Evolutionary conservation across 2,888 invertebrate genomes (phyloP).

Genomic region (Latheticus oryzae): DNA sequence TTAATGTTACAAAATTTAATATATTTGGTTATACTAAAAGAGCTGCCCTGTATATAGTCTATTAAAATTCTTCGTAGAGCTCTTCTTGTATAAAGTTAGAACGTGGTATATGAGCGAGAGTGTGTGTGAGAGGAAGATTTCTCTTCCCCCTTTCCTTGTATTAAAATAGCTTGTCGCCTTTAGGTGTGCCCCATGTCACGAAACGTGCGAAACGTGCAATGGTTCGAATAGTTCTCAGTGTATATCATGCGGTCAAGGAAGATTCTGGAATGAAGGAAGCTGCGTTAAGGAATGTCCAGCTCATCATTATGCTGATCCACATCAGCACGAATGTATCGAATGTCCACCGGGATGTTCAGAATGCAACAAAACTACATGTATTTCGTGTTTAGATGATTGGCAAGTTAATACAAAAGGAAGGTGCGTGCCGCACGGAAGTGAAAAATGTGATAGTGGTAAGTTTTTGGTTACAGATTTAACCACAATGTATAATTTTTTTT

Average conservation of each 20-base stretch:
- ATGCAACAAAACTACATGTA: conserved; percentile 80
- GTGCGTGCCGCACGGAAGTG: conserved; percentile 78
- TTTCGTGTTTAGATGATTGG: conserved; percentile 80
- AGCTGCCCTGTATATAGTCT: too few species aligned
- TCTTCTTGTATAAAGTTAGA: conserved; percentile 9
- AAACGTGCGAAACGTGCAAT: conserved; percentile 83
- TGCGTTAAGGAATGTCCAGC: conserved; percentile 80
- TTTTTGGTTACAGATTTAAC: too few species aligned
- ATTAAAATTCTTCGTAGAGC: not conserved
- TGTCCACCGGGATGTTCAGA: conserved; percentile 84
- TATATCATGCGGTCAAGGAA: conserved; percentile 81
- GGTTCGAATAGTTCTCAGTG: conserved; percentile 84
- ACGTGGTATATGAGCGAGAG: too few species aligned
- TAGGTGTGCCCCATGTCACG: conserved; percentile 83
- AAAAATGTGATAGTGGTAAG: conserved; percentile 75
- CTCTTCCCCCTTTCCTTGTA: too few species aligned
- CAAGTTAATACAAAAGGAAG: conserved; percentile 80
- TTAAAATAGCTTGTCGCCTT: conserved; percentile 22
- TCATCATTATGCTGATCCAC: conserved; percentile 81
- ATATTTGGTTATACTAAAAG: too few species aligned
- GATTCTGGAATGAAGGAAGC: conserved; percentile 77
- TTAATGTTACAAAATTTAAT: conserved; percentile 1
- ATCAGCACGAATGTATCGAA: conserved; percentile 81
- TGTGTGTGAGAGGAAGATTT: too few species aligned
- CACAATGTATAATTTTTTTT: too few species aligned